Conservation (phyloP, 1,140 invertebrate genomes). For the Trinorchestia longiramus region DNA sequence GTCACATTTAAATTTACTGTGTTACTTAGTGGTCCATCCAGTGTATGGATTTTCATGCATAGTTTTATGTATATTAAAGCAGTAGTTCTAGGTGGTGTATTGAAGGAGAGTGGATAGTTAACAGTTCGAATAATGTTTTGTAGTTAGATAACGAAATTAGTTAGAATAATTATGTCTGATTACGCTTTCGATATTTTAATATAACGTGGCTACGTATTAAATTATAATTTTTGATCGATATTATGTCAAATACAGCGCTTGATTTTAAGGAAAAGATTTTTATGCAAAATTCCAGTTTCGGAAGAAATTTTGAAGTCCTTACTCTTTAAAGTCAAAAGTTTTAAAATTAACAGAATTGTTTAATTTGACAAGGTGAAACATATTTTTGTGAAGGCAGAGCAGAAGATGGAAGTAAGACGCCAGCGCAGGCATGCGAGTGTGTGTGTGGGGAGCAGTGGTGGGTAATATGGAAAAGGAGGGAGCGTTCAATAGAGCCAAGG, state of each 20-base stretch:
- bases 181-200: neutral
- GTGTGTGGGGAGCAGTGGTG: neutral
- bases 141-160: neutral
- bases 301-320: too few species aligned
- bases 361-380: neutral
- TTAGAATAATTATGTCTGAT: neutral
- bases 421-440: constrained; percentile 17
- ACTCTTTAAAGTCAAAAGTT: too few species aligned
- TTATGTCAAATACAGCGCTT: neutral
- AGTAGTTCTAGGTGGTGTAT: neutral
- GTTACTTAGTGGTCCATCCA: too few species aligned
- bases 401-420: neutral
- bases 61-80: neutral
- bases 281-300: too few species aligned
- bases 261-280: too few species aligned
- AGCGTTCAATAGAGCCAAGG: constrained; percentile 48
- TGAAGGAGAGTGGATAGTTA: neutral
- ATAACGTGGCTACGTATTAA: neutral
- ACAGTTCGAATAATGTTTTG: neutral
- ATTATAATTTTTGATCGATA: neutral
- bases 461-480: constrained; percentile 52
- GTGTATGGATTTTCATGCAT: too few species aligned
- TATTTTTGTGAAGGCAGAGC: neutral
- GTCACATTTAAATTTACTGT: too few species aligned
- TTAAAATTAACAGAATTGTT: too few species aligned